Evolutionary conservation across 2,888 invertebrate species (phyloP), one percentile per base, ranked within the genome.

Genomic region (Orchesellides sinensis): DNA sequence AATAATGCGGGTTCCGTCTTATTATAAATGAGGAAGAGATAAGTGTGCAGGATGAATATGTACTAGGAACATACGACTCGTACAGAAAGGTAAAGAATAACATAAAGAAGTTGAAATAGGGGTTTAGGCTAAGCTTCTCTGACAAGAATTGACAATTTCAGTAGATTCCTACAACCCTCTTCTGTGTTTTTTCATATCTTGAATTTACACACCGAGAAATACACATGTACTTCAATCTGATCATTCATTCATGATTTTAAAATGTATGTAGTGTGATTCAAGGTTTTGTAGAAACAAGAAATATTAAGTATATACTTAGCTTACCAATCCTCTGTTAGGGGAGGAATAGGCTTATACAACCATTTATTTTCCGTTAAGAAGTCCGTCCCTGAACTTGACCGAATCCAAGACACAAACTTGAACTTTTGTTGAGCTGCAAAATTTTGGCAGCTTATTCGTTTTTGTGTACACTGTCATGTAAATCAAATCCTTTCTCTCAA

Each of bases 61-160:
- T 17, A 29, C 10, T 8, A 32, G 14, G 59, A 27, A 8, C n/a
- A 29, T n/a, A n/a, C n/a, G n/a, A n/a, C n/a, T n/a, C n/a, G n/a
- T n/a, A 27, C 25, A 25, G 29, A 14, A 61, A 27, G 59, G 45
- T 10, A 29, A 59, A 47, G n/a, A 68, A 68, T 68, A 54, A 29
- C 17, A 61, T 61, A 61, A 61, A 73, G 52, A 35, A 49, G 65
- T 27, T 65, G 63, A 74, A 74, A 52, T 52, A 21, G 74, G 65
- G 25, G 61, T 49, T 73, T 73, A 32, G 56, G 49, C 61, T 59
- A 52, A 74, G 74, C 74, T 54, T 52, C 49, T 49, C 35, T 74
- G 74, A 65, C 74, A 74, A 65, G 74, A 74, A 74, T 74, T 65
- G 74, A 74, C 74, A 74, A 74, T 74, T 74, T 63, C 32, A n/a